These are phyloP conservation scores for Scaptomyza caliginosa DNA, from an alignment of 2,888 invertebrate genomes.

Conservation along the genomic window DNA sequence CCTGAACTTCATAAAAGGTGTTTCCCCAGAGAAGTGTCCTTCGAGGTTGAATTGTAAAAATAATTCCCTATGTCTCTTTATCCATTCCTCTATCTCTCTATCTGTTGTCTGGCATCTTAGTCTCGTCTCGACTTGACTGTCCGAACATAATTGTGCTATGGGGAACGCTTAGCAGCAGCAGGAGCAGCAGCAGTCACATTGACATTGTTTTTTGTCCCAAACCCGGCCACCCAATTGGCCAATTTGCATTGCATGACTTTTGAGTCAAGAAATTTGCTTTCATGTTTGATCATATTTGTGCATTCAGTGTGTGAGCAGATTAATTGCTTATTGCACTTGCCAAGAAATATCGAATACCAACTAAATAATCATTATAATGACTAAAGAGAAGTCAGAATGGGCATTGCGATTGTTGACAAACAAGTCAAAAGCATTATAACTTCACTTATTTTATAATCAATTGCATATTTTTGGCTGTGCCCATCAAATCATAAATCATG, in stretches of 20 bases:
- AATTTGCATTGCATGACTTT: conserved; percentile 60
- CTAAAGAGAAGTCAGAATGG: neutral
- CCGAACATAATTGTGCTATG: conserved; percentile 48
- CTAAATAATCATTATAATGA: neutral
- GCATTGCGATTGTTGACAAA: too few species aligned
- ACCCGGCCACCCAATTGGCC: neutral
- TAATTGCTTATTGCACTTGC: conserved; percentile 44
- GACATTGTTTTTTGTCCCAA: conserved; percentile 44
- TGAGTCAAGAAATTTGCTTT: conserved; percentile 49
- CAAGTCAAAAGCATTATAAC: neutral
- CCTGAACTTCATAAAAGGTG: conserved; percentile 58
- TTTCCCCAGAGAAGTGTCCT: conserved; percentile 55
- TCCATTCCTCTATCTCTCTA: neutral
- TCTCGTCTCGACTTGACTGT: conserved; percentile 26
- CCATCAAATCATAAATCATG: conserved; percentile 25
- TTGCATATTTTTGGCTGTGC: neutral
- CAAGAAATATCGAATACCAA: conserved; percentile 3
- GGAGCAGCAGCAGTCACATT: conserved; percentile 47
- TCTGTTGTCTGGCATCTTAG: conserved; percentile 1
- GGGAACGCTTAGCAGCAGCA: conserved; percentile 55
- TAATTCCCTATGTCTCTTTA: conserved; percentile 3
- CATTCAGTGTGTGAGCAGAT: conserved; percentile 16
- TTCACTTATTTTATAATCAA: conserved; percentile 2
- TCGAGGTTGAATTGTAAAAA: conserved; percentile 37
- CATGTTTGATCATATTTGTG: conserved; percentile 39